Conservation (phyloP, 2,797 vertebrate species). For the Tokudaia muenninki region DNA sequence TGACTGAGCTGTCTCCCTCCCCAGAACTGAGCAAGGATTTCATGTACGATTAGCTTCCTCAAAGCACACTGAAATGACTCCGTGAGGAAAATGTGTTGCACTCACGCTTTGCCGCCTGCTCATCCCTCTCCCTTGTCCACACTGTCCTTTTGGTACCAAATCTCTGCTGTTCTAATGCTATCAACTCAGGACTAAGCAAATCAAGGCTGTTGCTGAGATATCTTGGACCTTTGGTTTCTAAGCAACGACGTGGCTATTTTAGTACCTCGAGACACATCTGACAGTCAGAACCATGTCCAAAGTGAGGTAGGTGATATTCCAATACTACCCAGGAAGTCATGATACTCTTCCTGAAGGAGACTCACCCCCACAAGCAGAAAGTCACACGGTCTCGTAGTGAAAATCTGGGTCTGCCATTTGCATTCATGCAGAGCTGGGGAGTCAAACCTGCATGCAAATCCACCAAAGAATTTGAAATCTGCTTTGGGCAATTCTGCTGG, state of each 20-base stretch:
- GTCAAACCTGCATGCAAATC: constrained; percentile 70
- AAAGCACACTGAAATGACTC: neutral
- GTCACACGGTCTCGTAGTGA: neutral
- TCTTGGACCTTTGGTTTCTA: constrained; percentile 17
- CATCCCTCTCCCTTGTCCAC: neutral
- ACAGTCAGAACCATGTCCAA: neutral
- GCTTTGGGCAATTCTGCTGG: neutral
- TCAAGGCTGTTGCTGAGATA: neutral
- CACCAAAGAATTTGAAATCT: constrained; percentile 19
- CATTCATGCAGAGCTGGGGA: constrained; percentile 18
- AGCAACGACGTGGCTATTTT: neutral
- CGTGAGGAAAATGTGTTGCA: neutral
- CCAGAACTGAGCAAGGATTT: neutral
- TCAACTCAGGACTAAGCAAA: neutral
- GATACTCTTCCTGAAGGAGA: neutral
- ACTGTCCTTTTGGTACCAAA: neutral
- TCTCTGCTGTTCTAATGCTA: neutral
- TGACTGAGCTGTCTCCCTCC: neutral
- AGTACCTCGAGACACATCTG: neutral
- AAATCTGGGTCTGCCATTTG: constrained; percentile 49
- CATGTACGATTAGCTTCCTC: neutral
- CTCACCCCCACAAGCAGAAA: neutral
- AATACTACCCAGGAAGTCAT: neutral
- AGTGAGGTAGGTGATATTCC: neutral
- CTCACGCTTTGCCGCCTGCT: neutral